Percentiles rank a stretch among this genome's conserved stretches.
Conservation (phyloP, 2,797 vertebrate species). For the Tangara arthus region DNA sequence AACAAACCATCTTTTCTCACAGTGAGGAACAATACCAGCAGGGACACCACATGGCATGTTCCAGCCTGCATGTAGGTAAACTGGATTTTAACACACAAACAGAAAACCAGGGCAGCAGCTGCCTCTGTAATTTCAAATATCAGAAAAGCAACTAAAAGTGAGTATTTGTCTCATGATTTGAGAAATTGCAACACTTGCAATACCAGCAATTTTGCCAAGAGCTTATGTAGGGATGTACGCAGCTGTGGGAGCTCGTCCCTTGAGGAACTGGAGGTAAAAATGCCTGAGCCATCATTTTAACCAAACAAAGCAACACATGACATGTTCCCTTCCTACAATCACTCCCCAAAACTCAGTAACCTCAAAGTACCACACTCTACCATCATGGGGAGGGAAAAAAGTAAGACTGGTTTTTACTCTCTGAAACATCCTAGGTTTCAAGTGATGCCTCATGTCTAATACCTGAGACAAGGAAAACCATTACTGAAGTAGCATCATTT, state of each 20-base stretch:
- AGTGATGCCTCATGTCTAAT: not conserved
- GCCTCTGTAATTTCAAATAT: not conserved
- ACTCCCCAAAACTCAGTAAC: not conserved
- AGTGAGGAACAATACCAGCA: not conserved
- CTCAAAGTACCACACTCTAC: not conserved
- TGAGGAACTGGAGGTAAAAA: not conserved
- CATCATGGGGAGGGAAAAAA: not conserved
- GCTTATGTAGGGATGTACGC: not conserved
- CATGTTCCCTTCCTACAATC: not conserved
- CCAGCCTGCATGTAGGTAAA: not conserved
- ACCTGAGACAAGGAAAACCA: not conserved
- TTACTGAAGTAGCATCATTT: not conserved
- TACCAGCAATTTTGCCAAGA: not conserved
- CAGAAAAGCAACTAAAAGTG: not conserved
- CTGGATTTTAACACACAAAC: not conserved
- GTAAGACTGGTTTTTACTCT: not conserved
- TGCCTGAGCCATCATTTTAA: not conserved
- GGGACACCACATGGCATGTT: not conserved
- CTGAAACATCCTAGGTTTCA: not conserved
- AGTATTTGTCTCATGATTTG: not conserved
- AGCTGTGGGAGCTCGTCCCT: not conserved
- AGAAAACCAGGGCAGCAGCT: not conserved
- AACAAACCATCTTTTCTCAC: not conserved
- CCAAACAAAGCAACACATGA: not conserved
- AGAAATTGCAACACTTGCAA: not conserved